Evolutionary conservation across 2,113 vertebrate genomes (phyloP), one percentile per base, ranked within the genome.

Genomic region (Struthio camelus): DNA sequence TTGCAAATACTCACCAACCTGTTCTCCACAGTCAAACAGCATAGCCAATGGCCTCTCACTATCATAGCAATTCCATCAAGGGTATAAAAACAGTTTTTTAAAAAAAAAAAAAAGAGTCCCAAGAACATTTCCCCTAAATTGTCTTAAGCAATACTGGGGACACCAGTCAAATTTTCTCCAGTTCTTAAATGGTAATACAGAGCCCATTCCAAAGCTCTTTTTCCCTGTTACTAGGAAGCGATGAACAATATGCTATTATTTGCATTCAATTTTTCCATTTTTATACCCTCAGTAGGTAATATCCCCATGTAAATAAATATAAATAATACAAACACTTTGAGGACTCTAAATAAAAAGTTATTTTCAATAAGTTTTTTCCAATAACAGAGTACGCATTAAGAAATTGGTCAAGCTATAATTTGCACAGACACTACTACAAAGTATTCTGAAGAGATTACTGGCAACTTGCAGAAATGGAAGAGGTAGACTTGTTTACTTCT

Each of bases 101-200:
- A n/a, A n/a, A n/a, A n/a, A n/a, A 65, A 48, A 65, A 95, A 65
- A 95, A 5, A 7, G 25, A 70, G 22, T 79, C 3, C 1, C 16
- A 79, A 59, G 65, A 84, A 71, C 5, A 27, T 46, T 58, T 71
- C 54, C 30, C 32, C 44, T 78, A 14, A 70, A 32, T 19, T 22
- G 12, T 50, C 36, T 84, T 20, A 5, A 11, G 2, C 6, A 65
- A 81, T 28, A 80, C 1, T 10, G 10, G 0, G 4, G 16, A 8
- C 9, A 32, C 32, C 93, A 87, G 42, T 51, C 6, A 62, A 54
- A 56, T 23, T 25, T 42, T 65, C 48, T 77, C 51, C 24, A 82
- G 28, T 24, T 80, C 4, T 1, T 75, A 87, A 85, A 48, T 11
- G 48, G 38, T 32, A 85, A 61, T 2, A 71, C 2, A 40, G 42